phyloP scores from a whole-genome alignment of 2,113 vertebrate genomes.

The Pontoporia blainvillei region DNA sequence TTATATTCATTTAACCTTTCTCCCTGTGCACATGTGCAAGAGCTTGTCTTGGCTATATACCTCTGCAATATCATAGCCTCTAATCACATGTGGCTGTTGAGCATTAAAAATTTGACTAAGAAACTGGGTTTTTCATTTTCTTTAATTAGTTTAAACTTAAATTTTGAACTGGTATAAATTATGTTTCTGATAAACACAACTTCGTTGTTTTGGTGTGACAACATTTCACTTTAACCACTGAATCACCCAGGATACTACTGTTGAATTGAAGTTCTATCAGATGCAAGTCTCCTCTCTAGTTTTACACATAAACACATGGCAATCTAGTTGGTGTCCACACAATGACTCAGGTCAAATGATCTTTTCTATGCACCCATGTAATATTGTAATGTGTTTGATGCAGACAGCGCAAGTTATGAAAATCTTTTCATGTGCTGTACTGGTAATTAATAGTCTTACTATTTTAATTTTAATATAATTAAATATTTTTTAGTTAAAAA shows the following conservation, averaged over 20 bases:
- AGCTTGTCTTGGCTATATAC: background rate
- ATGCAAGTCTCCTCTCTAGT: background rate
- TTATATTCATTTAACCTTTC: background rate
- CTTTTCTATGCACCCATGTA: background rate
- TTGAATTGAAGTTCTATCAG: background rate
- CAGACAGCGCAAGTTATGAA: background rate
- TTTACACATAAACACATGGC: background rate
- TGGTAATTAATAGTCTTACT: background rate
- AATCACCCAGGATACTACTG: background rate
- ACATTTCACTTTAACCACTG: background rate
- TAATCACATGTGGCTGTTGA: background rate
- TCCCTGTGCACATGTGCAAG: background rate
- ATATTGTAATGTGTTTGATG: background rate
- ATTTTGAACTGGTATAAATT: background rate
- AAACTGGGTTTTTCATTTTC: background rate
- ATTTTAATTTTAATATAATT: background rate
- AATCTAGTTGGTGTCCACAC: background rate
- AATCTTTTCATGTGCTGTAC: background rate
- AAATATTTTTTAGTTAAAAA: slow-evolving; percentile 6
- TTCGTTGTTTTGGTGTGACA: background rate
- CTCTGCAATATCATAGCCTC: background rate
- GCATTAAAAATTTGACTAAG: background rate
- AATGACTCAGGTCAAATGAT: background rate
- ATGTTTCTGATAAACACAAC: background rate
- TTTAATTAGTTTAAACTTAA: background rate